Conservation (phyloP, 2,888 invertebrate genomes). For the Pyrrhosoma nymphula region DNA sequence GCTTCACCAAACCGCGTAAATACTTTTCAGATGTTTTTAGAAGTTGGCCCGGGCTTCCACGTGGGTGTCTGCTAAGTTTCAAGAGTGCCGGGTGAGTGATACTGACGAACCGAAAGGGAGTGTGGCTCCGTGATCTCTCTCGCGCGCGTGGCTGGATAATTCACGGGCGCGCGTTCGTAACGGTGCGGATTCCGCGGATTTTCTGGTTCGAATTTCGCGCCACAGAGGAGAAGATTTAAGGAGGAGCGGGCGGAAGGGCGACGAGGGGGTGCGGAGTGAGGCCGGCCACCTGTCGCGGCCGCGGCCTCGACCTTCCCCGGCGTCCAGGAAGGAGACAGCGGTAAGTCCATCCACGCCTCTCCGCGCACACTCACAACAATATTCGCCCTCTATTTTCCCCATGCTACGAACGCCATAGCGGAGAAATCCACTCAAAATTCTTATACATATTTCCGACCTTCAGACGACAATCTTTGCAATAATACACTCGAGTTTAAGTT, state of each 20-base stretch:
- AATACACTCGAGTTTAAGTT: too few species aligned
- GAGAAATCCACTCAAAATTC: not conserved
- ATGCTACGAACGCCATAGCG: not conserved
- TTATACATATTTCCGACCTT: not conserved
- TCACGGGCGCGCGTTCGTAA: not conserved
- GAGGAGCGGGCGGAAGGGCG: not conserved
- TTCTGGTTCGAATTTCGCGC: slow-evolving; percentile 59
- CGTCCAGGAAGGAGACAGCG: slow-evolving; percentile 40
- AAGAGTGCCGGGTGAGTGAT: not conserved
- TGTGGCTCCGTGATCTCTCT: not conserved
- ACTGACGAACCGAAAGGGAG: not conserved
- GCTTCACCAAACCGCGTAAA: not conserved
- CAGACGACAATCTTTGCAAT: not conserved
- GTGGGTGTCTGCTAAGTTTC: not conserved
- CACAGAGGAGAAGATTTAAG: not conserved
- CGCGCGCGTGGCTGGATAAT: not conserved
- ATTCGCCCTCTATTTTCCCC: not conserved
- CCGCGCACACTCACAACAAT: not conserved
- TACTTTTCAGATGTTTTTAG: too few species aligned
- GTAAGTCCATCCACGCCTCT: not conserved
- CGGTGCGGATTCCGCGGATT: slow-evolving; percentile 53
- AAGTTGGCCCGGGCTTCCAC: not conserved
- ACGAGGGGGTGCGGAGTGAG: not conserved
- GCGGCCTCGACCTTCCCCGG: slow-evolving; percentile 63
- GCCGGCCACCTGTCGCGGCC: slow-evolving; percentile 57